phyloP scores from a whole-genome alignment of 2,797 vertebrate genomes.

The Helicolenus hilgendorfi region DNA sequence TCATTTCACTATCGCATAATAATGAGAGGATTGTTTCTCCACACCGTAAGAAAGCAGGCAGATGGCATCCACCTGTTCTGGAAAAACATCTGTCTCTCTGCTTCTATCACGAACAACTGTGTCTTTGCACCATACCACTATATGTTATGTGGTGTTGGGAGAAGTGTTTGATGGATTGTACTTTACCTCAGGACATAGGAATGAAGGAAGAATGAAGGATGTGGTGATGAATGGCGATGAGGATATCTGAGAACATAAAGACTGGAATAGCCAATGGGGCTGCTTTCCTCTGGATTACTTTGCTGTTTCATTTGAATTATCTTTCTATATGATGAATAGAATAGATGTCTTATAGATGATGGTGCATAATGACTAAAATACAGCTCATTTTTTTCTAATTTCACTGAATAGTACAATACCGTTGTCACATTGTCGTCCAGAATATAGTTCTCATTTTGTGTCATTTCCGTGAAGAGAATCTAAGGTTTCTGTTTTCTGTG shows the following conservation, averaged over 20 bases:
- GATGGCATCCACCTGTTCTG: background rate
- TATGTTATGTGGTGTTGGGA: slow-evolving; percentile 10
- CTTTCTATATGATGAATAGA: background rate
- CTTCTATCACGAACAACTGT: slow-evolving; percentile 15
- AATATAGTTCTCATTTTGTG: background rate
- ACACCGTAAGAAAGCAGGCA: background rate
- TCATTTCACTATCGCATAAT: slow-evolving; percentile 17
- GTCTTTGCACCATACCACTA: background rate
- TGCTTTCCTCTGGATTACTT: background rate
- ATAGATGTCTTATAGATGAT: background rate
- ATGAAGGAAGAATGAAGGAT: background rate
- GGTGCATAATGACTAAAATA: background rate
- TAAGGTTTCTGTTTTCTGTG: background rate
- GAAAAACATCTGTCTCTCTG: background rate
- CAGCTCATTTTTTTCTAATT: background rate
- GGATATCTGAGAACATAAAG: background rate
- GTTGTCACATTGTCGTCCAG: background rate
- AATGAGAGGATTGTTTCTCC: slow-evolving; percentile 22
- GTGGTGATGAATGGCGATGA: slow-evolving; percentile 17
- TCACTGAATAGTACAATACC: background rate
- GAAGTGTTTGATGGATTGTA: slow-evolving; percentile 5
- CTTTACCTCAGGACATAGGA: background rate
- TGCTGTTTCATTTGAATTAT: background rate
- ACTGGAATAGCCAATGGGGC: background rate
- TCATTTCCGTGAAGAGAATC: background rate